phyloP scores from a whole-genome alignment of 1,140 invertebrate species.

The Drosophila ogumai region DNA sequence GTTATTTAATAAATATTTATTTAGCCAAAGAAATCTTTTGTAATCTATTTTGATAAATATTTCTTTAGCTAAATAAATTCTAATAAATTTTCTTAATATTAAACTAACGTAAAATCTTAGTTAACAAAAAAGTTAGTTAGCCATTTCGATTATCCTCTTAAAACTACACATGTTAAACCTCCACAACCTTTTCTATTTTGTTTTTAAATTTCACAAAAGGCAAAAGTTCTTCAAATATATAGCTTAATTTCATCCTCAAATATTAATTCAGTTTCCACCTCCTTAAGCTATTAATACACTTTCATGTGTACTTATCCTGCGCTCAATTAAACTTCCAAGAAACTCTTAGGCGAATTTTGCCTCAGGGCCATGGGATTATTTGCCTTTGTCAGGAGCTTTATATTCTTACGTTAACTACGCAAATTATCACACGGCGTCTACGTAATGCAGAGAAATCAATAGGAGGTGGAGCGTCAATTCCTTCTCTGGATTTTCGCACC shows the following conservation, averaged over 20 bases:
- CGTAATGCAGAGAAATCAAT: conserved; percentile 38
- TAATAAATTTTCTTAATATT: background rate
- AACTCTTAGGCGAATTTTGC: background rate
- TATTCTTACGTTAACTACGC: conserved; percentile 23
- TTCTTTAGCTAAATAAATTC: background rate
- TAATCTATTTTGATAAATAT: background rate
- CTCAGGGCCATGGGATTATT: conserved; percentile 2
- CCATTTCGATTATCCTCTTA: conserved; percentile 6
- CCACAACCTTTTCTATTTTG: no score
- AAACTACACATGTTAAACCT: background rate
- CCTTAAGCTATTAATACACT: background rate
- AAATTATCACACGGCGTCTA: conserved; percentile 64
- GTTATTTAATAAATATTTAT: background rate
- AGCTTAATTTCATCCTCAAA: background rate
- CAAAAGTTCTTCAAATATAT: background rate
- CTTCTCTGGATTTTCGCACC: conserved; percentile 26
- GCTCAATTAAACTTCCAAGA: conserved; percentile 19
- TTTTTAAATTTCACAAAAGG: no score
- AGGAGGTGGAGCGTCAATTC: background rate
- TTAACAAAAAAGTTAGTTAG: background rate
- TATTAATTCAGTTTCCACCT: background rate
- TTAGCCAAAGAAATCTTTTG: background rate
- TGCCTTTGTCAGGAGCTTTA: conserved; percentile 5
- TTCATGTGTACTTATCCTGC: background rate
- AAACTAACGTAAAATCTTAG: background rate